Conservation (phyloP, 2,113 vertebrate species). For the Centropristis striata region DNA sequence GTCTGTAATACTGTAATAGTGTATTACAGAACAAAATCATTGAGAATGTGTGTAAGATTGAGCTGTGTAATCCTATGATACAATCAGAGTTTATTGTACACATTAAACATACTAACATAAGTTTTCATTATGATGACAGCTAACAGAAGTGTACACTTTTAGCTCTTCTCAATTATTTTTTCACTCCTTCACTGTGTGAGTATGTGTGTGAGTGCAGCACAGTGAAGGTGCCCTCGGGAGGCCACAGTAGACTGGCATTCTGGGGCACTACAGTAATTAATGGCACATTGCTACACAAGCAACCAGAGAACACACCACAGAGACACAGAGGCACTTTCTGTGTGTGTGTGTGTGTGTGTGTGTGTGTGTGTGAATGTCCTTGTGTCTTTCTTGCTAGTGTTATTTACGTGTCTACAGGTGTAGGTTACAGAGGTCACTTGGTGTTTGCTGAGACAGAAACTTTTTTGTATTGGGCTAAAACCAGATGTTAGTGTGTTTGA, state of each 20-base stretch:
- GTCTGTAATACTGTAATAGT: too few relatives aligned
- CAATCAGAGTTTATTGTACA: not conserved
- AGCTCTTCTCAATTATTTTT: slow-evolving; percentile 12
- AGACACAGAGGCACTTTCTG: slow-evolving; percentile 13
- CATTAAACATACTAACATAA: not conserved
- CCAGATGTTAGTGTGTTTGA: not conserved
- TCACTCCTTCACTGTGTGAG: slow-evolving; percentile 7
- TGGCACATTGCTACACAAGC: slow-evolving; percentile 51
- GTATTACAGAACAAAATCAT: too few relatives aligned
- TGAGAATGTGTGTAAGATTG: too few relatives aligned
- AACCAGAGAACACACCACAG: slow-evolving; percentile 8
- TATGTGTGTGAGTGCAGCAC: slow-evolving; percentile 25
- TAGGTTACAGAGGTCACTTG: slow-evolving; percentile 18
- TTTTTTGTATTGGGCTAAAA: slow-evolving; percentile 10
- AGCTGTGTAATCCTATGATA: too few relatives aligned
- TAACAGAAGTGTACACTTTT: not conserved
- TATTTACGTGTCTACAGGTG: slow-evolving; percentile 6
- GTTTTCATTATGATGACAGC: not conserved
- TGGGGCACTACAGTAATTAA: slow-evolving; percentile 69
- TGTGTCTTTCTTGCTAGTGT: slow-evolving; percentile 13
- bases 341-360: not conserved
- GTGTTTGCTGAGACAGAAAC: not conserved
- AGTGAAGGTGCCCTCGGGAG: slow-evolving; percentile 55
- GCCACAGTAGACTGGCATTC: slow-evolving; percentile 64
- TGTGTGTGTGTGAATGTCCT: slow-evolving; percentile 1